Conservation (phyloP, 2,888 invertebrate species). For the Amphimallon solstitiale region DNA sequence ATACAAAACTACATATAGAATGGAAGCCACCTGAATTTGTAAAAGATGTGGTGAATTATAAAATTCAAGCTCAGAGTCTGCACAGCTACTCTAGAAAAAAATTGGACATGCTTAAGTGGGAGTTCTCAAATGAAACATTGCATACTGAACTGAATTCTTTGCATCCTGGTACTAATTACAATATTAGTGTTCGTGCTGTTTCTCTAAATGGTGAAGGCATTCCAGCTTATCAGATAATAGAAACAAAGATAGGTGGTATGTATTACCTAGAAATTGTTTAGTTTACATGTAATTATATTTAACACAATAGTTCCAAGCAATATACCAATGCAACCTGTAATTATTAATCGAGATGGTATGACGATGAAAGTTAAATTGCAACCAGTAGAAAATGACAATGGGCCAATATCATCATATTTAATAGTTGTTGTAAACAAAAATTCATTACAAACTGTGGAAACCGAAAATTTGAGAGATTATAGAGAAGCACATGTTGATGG, state of each 20-base stretch:
- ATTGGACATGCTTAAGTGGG: constrained; percentile 67
- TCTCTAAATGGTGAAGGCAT: constrained; percentile 72
- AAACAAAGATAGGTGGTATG: constrained; percentile 75
- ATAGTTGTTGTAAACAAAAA: constrained; percentile 78
- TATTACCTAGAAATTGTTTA: background rate
- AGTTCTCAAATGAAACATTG: constrained; percentile 69
- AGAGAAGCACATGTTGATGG: constrained; percentile 74
- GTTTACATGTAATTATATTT: constrained; percentile 36
- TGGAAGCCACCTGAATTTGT: constrained; percentile 71
- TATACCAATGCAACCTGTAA: constrained; percentile 74
- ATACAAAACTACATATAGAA: constrained; percentile 69
- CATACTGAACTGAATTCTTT: constrained; percentile 71
- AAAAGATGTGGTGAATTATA: constrained; percentile 67
- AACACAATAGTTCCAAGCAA: constrained; percentile 73
- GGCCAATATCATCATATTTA: constrained; percentile 80
- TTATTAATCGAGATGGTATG: constrained; percentile 70
- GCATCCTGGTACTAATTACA: constrained; percentile 80
- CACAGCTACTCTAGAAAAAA: constrained; percentile 69
- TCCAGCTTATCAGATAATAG: constrained; percentile 66
- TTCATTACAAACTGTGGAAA: constrained; percentile 71
- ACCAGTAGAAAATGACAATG: constrained; percentile 77
- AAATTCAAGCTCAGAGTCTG: constrained; percentile 67
- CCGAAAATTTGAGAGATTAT: constrained; percentile 72
- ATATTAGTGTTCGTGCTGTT: constrained; percentile 75
- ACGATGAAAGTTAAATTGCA: constrained; percentile 75